Evolutionary conservation across 2,888 invertebrate species (phyloP).

Genomic region (Cataglyphis rosenhaueri): DNA sequence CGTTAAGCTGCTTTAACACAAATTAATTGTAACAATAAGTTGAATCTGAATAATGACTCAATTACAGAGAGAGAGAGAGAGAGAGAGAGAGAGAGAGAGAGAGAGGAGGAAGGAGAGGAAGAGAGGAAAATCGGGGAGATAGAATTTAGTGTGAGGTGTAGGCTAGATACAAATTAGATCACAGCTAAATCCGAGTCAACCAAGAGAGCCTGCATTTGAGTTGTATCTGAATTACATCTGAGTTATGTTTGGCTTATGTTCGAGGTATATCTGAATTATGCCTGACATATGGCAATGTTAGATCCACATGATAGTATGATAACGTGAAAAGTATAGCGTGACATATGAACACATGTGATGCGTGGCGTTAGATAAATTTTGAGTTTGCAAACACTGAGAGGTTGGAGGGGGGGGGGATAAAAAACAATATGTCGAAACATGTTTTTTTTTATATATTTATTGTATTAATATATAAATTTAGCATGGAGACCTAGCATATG

Average conservation of each 20-base stretch:
- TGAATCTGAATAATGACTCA: constrained; percentile 35
- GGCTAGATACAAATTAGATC: constrained; percentile 39
- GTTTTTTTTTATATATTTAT: no score
- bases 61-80: neutral
- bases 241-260: constrained; percentile 43
- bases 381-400: no score
- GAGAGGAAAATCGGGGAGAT: neutral
- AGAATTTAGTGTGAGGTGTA: constrained; percentile 29
- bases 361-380: neutral
- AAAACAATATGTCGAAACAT: no score
- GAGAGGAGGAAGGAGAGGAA: no score
- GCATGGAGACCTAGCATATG: no score
- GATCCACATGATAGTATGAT: constrained; percentile 17
- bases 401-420: no score
- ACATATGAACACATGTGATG: neutral
- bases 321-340: constrained; percentile 27
- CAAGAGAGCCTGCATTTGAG: constrained; percentile 24
- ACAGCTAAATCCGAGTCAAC: constrained; percentile 29
- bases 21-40: constrained; percentile 38
- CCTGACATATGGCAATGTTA: constrained; percentile 22
- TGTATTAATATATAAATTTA: no score
- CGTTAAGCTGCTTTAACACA: neutral
- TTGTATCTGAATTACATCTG: constrained; percentile 50
- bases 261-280: constrained; percentile 38
- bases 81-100: neutral